phyloP scores from a whole-genome alignment of 2,797 vertebrate species.

The Myotis pilosus region DNA sequence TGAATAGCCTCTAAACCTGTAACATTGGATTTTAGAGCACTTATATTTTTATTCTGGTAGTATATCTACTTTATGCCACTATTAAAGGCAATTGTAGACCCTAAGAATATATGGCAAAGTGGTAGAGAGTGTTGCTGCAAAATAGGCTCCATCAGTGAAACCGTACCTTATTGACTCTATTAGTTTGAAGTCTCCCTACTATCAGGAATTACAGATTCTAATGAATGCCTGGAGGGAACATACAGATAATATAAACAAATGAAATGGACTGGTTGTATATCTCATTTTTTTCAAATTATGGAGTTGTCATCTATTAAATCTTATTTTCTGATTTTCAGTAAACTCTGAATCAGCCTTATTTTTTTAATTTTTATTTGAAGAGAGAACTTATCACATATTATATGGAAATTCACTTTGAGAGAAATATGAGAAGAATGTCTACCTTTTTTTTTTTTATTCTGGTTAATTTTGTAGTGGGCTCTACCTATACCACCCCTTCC shows the following conservation, averaged over 20 bases:
- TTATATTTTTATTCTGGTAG: not conserved
- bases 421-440: constrained; percentile 11
- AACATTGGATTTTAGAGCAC: not conserved
- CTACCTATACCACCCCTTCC: not conserved
- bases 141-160: not conserved
- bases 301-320: not conserved
- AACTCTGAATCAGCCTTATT: not conserved
- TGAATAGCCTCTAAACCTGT: not conserved
- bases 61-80: not conserved
- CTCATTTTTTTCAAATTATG: not conserved
- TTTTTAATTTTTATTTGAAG: constrained; percentile 14
- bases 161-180: not conserved
- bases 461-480: not conserved
- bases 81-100: not conserved
- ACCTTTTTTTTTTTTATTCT: not conserved
- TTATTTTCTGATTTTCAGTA: constrained; percentile 24
- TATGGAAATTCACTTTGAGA: constrained; percentile 24
- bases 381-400: not conserved
- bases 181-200: not conserved
- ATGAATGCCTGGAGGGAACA: not conserved
- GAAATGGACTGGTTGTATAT: not conserved
- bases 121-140: not conserved
- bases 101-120: not conserved
- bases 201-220: not conserved
- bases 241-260: constrained; percentile 5